phyloP scores from a whole-genome alignment of 1,140 invertebrate genomes.

The Samia ricini region DNA sequence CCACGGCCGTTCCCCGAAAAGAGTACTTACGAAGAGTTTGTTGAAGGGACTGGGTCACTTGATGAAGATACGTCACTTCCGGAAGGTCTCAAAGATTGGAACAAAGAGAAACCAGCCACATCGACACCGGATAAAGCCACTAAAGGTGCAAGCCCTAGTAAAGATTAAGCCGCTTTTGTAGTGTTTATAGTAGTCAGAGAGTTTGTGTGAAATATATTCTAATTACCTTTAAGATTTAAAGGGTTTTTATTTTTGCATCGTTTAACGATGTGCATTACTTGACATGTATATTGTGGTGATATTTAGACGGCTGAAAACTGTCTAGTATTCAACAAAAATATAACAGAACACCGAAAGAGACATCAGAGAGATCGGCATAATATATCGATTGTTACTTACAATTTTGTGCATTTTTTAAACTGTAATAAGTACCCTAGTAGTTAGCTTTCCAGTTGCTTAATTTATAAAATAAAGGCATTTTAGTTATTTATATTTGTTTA shows the following conservation, averaged over 20 bases:
- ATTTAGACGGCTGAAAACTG: background rate
- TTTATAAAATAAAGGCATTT: background rate
- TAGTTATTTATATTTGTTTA: background rate
- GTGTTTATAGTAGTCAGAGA: slow-evolving; percentile 44
- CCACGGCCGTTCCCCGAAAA: slow-evolving; percentile 98
- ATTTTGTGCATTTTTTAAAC: background rate
- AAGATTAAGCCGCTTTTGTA: slow-evolving; percentile 58
- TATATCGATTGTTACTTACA: background rate
- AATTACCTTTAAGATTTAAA: slow-evolving; percentile 65
- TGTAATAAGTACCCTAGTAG: background rate
- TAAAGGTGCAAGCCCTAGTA: slow-evolving; percentile 38
- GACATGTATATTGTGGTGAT: background rate
- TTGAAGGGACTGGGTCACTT: slow-evolving; percentile 98
- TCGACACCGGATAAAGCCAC: slow-evolving; percentile 47
- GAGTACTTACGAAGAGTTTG: slow-evolving; percentile 99
- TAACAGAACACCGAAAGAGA: background rate
- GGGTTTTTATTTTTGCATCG: slow-evolving; percentile 44
- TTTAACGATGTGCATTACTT: background rate
- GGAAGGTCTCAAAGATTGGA: slow-evolving; percentile 97
- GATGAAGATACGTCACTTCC: slow-evolving; percentile 98
- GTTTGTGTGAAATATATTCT: slow-evolving; percentile 67
- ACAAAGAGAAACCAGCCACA: slow-evolving; percentile 81
- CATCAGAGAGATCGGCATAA: background rate
- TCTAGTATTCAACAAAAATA: background rate
- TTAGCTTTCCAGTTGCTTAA: background rate